These are phyloP conservation scores for Mesorhabditis spiculigera DNA, from an alignment of 2,888 invertebrate species.

Conservation along the genomic window DNA sequence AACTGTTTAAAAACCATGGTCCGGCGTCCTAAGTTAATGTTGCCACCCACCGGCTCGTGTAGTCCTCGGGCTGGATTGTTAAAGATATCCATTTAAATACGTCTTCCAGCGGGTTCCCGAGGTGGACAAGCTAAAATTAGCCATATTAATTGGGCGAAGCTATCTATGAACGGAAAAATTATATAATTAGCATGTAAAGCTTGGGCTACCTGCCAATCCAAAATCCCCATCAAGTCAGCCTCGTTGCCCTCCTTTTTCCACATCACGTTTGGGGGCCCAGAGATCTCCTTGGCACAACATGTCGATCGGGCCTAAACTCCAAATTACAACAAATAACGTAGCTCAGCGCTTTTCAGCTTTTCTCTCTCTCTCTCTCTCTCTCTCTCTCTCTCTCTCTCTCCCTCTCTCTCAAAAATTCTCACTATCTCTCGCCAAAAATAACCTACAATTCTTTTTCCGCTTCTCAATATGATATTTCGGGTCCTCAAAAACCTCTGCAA, in stretches of 20 bases:
- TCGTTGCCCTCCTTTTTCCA: neutral
- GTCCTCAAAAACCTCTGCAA: neutral
- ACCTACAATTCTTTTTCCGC: slow-evolving; percentile 3
- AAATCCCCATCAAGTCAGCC: neutral
- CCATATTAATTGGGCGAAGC: neutral
- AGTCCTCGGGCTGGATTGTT: neutral
- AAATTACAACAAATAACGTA: no score
- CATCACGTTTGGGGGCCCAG: neutral
- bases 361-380: no score
- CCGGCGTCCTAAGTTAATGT: no score
- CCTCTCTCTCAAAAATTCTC: neutral
- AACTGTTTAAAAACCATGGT: no score
- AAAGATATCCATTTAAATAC: neutral
- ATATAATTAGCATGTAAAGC: no score
- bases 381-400: no score
- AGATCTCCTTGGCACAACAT: slow-evolving; percentile 2
- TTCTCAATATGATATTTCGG: neutral
- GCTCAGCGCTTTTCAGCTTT: no score
- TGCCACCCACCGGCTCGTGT: neutral
- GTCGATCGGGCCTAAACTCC: neutral
- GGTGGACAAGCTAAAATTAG: slow-evolving; percentile 2
- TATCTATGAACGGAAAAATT: no score
- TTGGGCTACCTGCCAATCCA: neutral
- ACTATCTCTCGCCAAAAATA: neutral
- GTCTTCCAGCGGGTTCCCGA: slow-evolving; percentile 5